A percentile compares a stretch with the other conserved stretches of the same genome.
Evolutionary conservation across 2,888 invertebrate species (phyloP).

Genomic region (Escarpia spicata): DNA sequence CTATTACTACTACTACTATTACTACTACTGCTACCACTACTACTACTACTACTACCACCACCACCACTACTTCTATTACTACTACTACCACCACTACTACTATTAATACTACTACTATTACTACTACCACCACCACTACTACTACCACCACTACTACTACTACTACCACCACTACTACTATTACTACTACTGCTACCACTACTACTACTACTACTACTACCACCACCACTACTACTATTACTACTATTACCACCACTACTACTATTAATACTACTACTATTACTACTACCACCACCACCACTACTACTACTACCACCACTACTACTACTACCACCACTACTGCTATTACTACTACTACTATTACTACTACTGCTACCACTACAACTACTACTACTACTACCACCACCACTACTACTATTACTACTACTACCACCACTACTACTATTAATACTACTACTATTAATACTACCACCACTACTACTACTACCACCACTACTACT

Average conservation of each 20-base stretch:
- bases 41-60: constrained; percentile 32
- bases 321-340: constrained; percentile 32
- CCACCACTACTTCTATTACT: constrained; percentile 27
- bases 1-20: constrained; percentile 26
- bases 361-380: constrained; percentile 31
- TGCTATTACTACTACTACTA: constrained; percentile 32
- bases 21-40: constrained; percentile 30
- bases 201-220: background rate
- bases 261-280: constrained; percentile 31
- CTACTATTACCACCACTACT: constrained; percentile 32
- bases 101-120: too few species aligned
- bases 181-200: background rate
- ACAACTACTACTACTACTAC: constrained; percentile 31
- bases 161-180: constrained; percentile 25
- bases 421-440: constrained; percentile 32
- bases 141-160: constrained; percentile 33
- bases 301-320: constrained; percentile 30
- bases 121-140: too few species aligned
- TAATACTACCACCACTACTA: constrained; percentile 31
- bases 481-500: constrained; percentile 28
- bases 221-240: constrained; percentile 30
- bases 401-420: constrained; percentile 30
- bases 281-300: constrained; percentile 29
- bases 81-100: constrained; percentile 32
- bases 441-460: constrained; percentile 31